Conservation (phyloP, 2,113 vertebrate genomes). For the Syngnathus floridae region DNA sequence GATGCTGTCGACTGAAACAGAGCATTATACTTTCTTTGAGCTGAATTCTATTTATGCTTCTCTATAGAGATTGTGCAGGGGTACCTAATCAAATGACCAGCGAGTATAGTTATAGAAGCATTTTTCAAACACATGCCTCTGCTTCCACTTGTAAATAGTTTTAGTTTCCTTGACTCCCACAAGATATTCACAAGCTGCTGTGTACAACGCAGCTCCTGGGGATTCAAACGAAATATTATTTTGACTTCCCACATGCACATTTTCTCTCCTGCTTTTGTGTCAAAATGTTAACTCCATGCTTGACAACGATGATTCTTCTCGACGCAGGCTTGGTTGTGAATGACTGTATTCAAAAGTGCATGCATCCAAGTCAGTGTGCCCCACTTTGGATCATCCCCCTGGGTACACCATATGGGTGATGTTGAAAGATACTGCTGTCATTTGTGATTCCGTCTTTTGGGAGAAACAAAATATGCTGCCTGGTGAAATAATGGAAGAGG, state of each 20-base stretch:
- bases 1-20: not conserved
- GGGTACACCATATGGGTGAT: conserved; percentile 52
- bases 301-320: conserved; percentile 43
- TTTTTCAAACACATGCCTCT: not conserved
- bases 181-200: conserved; percentile 25
- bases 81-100: not conserved
- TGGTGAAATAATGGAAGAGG: conserved; percentile 45
- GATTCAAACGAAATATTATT: conserved; percentile 51
- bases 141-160: not conserved
- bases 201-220: conserved; percentile 38
- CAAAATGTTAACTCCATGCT: conserved; percentile 47
- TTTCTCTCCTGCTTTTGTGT: conserved; percentile 33
- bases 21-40: not conserved
- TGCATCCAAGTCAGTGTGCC: conserved; percentile 34
- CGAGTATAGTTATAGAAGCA: not conserved
- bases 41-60: not conserved
- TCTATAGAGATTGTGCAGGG: not conserved
- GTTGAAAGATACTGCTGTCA: conserved; percentile 55
- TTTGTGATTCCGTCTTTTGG: conserved; percentile 33
- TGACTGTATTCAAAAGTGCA: conserved; percentile 54
- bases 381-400: conserved; percentile 52
- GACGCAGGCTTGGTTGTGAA: conserved; percentile 46
- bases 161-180: conserved; percentile 15
- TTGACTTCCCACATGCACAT: conserved; percentile 34
- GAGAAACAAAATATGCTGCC: conserved; percentile 36